Conservation (phyloP, 2,113 vertebrate genomes). For the Toxotes chatareus region DNA sequence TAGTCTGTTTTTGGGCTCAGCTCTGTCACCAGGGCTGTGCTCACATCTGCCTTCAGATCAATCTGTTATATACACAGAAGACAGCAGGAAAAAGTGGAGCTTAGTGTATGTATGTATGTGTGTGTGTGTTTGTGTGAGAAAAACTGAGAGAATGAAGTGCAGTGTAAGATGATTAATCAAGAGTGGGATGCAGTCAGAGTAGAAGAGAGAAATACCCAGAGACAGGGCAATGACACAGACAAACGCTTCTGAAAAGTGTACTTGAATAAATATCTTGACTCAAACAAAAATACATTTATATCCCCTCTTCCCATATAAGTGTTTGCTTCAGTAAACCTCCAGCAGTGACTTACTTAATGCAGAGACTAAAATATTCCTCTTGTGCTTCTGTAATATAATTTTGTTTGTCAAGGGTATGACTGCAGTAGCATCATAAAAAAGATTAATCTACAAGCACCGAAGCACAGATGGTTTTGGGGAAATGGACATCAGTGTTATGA, state of each 20-base stretch:
- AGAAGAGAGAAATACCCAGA: not conserved
- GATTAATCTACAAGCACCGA: not conserved
- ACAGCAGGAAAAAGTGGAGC: constrained; percentile 6
- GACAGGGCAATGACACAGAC: constrained; percentile 7
- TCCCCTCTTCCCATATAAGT: not conserved
- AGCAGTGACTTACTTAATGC: not conserved
- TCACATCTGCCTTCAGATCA: constrained; percentile 85
- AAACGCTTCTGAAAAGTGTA: not conserved
- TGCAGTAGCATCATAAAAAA: not conserved
- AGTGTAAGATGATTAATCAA: not conserved
- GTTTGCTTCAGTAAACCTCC: not conserved
- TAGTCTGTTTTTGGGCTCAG: constrained; percentile 87
- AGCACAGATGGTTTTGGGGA: not conserved
- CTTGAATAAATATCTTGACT: constrained; percentile 3
- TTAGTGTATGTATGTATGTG: not conserved
- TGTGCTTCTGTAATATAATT: not conserved
- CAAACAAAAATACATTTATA: not conserved
- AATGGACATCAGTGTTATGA: not conserved
- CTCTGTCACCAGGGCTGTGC: constrained; percentile 78
- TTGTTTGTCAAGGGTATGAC: not conserved
- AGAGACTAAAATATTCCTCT: constrained; percentile 7
- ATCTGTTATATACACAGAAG: constrained; percentile 76
- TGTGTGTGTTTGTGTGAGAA: not conserved
- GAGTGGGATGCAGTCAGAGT: not conserved
- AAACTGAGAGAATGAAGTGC: not conserved